Base-by-base conservation (phyloP, 2,113 vertebrate genomes). In the Silurus glanis region DNA sequence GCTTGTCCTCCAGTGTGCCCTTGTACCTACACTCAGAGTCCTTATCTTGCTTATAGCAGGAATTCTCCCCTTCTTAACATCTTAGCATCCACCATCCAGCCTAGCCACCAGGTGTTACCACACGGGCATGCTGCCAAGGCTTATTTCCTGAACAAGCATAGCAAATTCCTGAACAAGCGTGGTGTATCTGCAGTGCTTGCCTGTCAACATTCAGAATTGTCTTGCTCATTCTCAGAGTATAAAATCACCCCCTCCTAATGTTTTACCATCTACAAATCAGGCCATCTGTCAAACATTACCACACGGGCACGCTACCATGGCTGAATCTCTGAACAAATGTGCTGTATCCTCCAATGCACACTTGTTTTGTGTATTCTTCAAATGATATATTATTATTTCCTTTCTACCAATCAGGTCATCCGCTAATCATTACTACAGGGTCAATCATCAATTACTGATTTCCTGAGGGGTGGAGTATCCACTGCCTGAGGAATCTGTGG, bases 141-240 rank as follows among this genome's bases (percentile, higher is more conserved):
- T 59, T 53, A 80, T 37, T 80, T 80, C 76, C 47, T 80, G 72
- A 56, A 83, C 16, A 47, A 82, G 21, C 4, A 6, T 58, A 79
- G 76, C 19, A 16, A 79, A 37, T 37, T 58, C 25, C 1, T 79
- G 76, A 58, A 79, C n/a, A 28, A 79, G 76, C 3, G 16, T 58
- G 49, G 23, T 55, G 19, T 49, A 49, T 74, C 45, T 74, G 19
- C 17, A 0, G 23, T 76, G 74, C 23, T 76, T 5, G 49, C 23
- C 74, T 8, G 56, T 83, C 84, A 67, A 17, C 61, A 85, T 5
- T 67, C 49, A 53, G 23, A 53, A 21, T 25, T 49, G 82, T 56
- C 7, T 17, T 58, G 53, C 25, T 92, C 90, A 59, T 45, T 76
- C 23, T 91, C 90, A 16, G 14, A 51, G 90, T 90, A 85, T 89